A percentile compares a stretch with the other conserved stretches of the same genome.
phyloP scores from a whole-genome alignment of 2,113 vertebrate species.

The Formicarius rufipectus region DNA sequence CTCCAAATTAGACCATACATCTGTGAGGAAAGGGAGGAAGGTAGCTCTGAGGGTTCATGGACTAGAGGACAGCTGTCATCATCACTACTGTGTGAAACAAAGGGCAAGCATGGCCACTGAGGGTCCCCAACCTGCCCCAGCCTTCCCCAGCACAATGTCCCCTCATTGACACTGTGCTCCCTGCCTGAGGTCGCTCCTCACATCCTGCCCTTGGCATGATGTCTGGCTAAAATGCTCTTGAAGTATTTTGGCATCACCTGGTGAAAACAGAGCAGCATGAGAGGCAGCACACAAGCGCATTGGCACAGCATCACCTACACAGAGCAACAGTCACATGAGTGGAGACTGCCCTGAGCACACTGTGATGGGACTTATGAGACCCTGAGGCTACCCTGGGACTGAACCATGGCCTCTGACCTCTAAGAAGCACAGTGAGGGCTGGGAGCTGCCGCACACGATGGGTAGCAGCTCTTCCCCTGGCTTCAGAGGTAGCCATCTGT shows the following conservation, averaged over 20 bases:
- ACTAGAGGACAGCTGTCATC: neutral
- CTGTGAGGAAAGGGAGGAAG: neutral
- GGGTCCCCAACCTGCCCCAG: neutral
- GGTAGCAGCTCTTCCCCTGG: neutral
- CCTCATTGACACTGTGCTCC: rapidly evolving
- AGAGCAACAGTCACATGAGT: rapidly evolving
- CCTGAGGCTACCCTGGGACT: neutral
- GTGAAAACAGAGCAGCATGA: neutral
- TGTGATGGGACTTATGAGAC: rapidly evolving
- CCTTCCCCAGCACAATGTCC: neutral
- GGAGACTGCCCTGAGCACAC: neutral
- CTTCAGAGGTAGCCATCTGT: constrained; percentile 44
- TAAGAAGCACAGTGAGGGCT: rapidly evolving
- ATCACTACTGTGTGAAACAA: rapidly evolving
- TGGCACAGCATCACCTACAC: neutral
- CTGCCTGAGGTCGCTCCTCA: neutral
- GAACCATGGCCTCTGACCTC: neutral
- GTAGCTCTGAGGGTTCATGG: neutral
- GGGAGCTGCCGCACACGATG: rapidly evolving
- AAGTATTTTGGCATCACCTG: neutral
- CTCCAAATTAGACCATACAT: neutral
- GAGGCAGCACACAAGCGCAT: rapidly evolving
- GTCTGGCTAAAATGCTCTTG: neutral
- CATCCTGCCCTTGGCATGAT: neutral
- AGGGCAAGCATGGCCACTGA: rapidly evolving